Evolutionary conservation across 2,797 vertebrate species (phyloP).

Genomic region (Microctenopoma lineatum): DNA sequence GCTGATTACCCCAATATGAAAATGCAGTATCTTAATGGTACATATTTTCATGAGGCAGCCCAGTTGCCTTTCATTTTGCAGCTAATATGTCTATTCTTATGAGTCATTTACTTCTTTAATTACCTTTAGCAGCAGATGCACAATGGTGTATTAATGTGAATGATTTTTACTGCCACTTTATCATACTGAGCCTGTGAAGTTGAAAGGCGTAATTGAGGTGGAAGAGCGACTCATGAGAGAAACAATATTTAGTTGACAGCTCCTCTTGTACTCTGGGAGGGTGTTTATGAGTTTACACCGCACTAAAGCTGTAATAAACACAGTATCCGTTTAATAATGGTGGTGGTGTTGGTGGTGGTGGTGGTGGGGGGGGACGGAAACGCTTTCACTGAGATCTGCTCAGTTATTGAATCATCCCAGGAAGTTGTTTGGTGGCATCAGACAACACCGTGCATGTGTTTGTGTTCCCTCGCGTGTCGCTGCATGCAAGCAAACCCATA

Average conservation of each 20-base stretch:
- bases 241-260: conserved; percentile 99
- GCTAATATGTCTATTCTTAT: conserved; percentile 99
- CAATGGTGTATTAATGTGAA: conserved; percentile 99
- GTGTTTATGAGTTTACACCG: conserved; percentile 99
- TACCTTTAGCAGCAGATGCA: conserved; percentile 99
- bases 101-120: conserved; percentile 99
- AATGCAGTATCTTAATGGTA: conserved; percentile 98
- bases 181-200: conserved; percentile 97
- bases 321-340: conserved; percentile 94
- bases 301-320: conserved; percentile 97
- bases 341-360: no score
- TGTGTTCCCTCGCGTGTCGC: conserved; percentile 17
- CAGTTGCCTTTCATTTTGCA: conserved; percentile 97
- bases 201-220: conserved; percentile 99
- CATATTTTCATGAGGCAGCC: conserved; percentile 97
- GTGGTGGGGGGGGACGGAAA: conserved; percentile 84
- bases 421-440: conserved; percentile 67
- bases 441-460: conserved; percentile 35
- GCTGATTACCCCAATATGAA: conserved; percentile 97
- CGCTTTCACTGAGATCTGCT: conserved; percentile 85
- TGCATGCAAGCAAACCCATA: conserved; percentile 62
- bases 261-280: conserved; percentile 94
- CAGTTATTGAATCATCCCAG: conserved; percentile 87
- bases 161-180: conserved; percentile 99
- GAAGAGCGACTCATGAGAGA: conserved; percentile 96